These are phyloP conservation scores for Sinonovacula constricta DNA, from an alignment of 1,140 invertebrate species.

Conservation along the genomic window DNA sequence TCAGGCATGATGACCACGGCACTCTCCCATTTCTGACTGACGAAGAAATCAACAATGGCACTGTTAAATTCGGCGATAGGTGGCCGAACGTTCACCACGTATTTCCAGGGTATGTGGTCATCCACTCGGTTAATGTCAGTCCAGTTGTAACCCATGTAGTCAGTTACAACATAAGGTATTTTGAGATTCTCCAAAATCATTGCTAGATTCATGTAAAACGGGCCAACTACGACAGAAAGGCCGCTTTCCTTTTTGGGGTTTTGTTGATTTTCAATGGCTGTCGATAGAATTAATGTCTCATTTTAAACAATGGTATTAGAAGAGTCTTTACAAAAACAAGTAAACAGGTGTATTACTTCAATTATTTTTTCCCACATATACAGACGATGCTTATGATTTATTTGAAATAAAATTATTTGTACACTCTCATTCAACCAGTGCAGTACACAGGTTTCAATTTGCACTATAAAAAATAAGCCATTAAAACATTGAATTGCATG, in stretches of 20 bases:
- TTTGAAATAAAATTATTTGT: not conserved
- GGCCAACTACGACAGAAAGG: conserved; percentile 68
- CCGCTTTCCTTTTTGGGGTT: conserved; percentile 43
- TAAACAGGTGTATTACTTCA: not conserved
- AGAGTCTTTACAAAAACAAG: not conserved
- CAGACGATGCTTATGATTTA: not conserved
- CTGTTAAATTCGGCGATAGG: conserved; percentile 64
- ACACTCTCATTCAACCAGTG: not conserved
- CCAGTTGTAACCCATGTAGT: conserved; percentile 72
- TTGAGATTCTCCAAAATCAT: conserved; percentile 66
- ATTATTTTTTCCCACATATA: not conserved
- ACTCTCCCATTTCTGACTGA: conserved; percentile 56
- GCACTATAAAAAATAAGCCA: not conserved
- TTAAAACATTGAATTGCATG: not conserved
- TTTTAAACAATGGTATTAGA: not conserved
- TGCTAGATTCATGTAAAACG: conserved; percentile 73
- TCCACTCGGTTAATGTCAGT: conserved; percentile 68
- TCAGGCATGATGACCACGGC: conserved; percentile 71
- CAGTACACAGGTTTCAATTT: not conserved
- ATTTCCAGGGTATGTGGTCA: conserved; percentile 63
- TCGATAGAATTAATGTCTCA: not conserved
- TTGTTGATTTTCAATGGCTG: conserved; percentile 58
- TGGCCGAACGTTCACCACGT: conserved; percentile 66
- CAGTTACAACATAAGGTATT: conserved; percentile 73
- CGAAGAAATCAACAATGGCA: conserved; percentile 72